These are phyloP conservation scores for Heliconius erato DNA, from an alignment of 2,888 invertebrate genomes.

Conservation along the genomic window DNA sequence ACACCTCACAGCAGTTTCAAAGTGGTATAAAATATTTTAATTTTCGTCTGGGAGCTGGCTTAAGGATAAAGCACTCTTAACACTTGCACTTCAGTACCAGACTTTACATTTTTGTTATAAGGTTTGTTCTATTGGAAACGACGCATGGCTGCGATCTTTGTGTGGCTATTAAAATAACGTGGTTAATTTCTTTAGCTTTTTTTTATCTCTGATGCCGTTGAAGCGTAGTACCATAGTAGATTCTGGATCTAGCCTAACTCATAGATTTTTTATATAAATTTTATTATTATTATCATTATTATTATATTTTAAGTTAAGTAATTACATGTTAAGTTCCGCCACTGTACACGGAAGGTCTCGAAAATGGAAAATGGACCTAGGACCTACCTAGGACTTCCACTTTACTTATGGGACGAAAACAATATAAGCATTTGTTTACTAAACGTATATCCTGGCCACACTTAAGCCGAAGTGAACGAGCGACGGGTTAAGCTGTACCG, in stretches of 20 bases:
- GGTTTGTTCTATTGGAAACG: constrained; percentile 33
- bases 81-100: constrained; percentile 32
- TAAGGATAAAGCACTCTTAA: constrained; percentile 11
- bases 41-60: constrained; percentile 30
- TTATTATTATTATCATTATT: too few species aligned
- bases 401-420: not conserved
- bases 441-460: constrained; percentile 29
- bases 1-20: not conserved
- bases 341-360: too few species aligned
- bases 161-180: constrained; percentile 24
- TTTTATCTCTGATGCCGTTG: too few species aligned
- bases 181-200: not conserved
- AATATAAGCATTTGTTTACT: not conserved
- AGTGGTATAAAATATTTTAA: constrained; percentile 36
- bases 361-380: too few species aligned
- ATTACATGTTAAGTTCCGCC: too few species aligned
- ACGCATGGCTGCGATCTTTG: constrained; percentile 21
- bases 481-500: constrained; percentile 35
- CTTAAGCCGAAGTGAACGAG: constrained; percentile 32
- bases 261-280: too few species aligned
- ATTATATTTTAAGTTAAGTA: too few species aligned
- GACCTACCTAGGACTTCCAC: not conserved
- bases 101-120: constrained; percentile 37
- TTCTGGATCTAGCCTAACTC: too few species aligned
- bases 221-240: too few species aligned